Evolutionary conservation across 2,888 invertebrate genomes (phyloP).

Genomic region (Nemotelus nigrinus): DNA sequence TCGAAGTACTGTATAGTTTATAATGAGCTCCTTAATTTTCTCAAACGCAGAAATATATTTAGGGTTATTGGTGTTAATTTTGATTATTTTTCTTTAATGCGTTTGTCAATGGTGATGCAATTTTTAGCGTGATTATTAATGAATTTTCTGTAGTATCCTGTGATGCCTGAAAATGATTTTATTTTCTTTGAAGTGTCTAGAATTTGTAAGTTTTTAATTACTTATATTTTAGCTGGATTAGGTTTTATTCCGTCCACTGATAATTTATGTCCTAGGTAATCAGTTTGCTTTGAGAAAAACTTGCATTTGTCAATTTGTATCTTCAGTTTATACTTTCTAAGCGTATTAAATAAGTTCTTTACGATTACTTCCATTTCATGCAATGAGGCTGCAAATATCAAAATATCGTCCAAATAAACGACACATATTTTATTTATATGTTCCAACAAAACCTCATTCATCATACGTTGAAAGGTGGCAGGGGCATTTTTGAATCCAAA

Average conservation of each 20-base stretch:
- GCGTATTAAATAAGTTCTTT: background rate
- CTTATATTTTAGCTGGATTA: background rate
- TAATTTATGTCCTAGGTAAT: background rate
- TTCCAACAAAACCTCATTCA: background rate
- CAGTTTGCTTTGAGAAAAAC: background rate
- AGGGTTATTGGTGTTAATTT: background rate
- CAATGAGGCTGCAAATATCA: too few relatives aligned
- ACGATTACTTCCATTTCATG: too few relatives aligned
- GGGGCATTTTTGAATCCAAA: slow-evolving; percentile 28
- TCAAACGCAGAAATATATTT: background rate
- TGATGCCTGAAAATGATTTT: too few relatives aligned
- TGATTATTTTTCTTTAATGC: background rate
- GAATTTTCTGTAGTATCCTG: background rate
- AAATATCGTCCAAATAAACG: too few relatives aligned
- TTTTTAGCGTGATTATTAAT: background rate
- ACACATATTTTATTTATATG: background rate
- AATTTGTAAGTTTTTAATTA: background rate
- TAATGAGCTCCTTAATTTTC: background rate
- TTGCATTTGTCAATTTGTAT: too few relatives aligned
- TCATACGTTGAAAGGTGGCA: background rate
- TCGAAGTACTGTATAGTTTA: too few relatives aligned
- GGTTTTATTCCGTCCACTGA: background rate
- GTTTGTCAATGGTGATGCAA: background rate
- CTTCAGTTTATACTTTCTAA: too few relatives aligned
- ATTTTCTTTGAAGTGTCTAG: too few relatives aligned